Evolutionary conservation across 2,113 vertebrate species (phyloP), one percentile per base, ranked within the genome.

Genomic region (Aleadryas rufinucha): DNA sequence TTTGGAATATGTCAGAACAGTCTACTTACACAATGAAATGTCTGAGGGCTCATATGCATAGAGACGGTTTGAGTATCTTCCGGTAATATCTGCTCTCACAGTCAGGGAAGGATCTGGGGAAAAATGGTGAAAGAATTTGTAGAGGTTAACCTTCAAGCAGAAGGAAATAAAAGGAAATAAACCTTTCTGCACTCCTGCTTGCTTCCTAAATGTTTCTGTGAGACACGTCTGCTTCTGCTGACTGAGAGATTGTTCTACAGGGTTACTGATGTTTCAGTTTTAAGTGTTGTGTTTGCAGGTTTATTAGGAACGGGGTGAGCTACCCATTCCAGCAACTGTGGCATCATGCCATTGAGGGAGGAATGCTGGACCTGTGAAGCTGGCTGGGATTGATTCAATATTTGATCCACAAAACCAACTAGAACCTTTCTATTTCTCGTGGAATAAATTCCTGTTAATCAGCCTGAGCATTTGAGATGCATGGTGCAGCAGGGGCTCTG

Each of bases 31-130:
- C 61, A 99, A 44, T 30, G 97, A 78, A 80, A 96, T 37, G 95
- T 99, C 99, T 18, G 56, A 54, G 16, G 99, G 98, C 94, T 99
- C 99, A 0, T 99, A 99, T 18, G 99, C 98, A 0, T 99, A 99
- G 96, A 99, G 97, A 54, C 99, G 99, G 95, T 99, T 99, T 33
- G 97, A 95, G 50, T 99, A 99, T 97, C 98, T 99, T 21, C 99
- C 99, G 3, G 97, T 98, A 94, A 99, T 97, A 89, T 99, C 99
- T 6, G 99, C 99, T 96, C 99, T 99, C 44, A 99, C 99, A 1
- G 99, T 99, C 98, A 99, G 98, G 31, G 99, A 96, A 50, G 99
- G 99, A 95, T 99, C 99, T 99, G 97, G 90, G 90, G 66, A 84
- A 44, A 77, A 76, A 74, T 37, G 5, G 19, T 33, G 37, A 45